Conservation (phyloP, 2,888 invertebrate species). For the Magallana nippona region DNA sequence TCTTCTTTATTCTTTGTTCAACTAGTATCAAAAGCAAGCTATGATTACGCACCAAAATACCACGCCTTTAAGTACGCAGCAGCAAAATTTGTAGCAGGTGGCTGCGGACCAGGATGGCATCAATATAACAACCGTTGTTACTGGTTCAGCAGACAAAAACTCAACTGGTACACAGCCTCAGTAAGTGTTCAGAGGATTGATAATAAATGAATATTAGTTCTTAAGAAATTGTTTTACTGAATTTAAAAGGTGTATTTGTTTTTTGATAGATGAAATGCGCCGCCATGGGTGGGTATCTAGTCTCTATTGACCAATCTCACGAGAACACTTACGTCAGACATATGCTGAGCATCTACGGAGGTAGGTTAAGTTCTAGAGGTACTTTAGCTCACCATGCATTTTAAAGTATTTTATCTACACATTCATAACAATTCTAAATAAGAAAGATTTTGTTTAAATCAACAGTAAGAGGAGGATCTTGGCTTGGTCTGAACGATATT, state of each 20-base stretch:
- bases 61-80: background rate
- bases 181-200: background rate
- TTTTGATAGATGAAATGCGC: background rate
- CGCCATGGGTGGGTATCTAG: slow-evolving; percentile 1
- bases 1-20: too few species aligned
- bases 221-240: too few species aligned
- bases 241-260: too few species aligned
- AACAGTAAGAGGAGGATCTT: background rate
- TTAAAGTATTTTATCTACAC: too few species aligned
- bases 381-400: too few species aligned
- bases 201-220: too few species aligned
- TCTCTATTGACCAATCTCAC: slow-evolving; percentile 4
- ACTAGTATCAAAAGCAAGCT: background rate
- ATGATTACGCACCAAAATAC: background rate
- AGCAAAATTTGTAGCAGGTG: background rate
- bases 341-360: background rate
- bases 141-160: slow-evolving; percentile 7
- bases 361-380: background rate
- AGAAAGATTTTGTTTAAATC: background rate
- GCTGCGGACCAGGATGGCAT: background rate
- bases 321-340: slow-evolving; percentile 4
- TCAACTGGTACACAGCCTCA: slow-evolving; percentile 16
- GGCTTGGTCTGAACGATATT: background rate
- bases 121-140: slow-evolving; percentile 13
- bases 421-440: too few species aligned